Evolutionary conservation across 2,113 vertebrate species (phyloP).

Genomic region (Megaceryle maxima): DNA sequence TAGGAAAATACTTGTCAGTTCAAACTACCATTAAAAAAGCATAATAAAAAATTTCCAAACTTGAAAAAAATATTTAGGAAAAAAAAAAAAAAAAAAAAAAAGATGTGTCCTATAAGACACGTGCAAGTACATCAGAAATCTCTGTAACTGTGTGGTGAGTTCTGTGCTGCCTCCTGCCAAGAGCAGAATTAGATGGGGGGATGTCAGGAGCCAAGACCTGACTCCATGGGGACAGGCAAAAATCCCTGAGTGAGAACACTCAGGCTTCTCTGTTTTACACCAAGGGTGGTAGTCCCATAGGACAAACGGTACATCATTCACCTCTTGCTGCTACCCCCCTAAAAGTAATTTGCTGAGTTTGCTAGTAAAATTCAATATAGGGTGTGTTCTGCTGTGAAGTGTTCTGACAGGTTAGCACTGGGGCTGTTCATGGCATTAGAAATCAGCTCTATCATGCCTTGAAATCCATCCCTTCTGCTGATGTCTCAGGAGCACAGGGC

Average conservation of each 20-base stretch:
- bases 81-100: too few relatives aligned
- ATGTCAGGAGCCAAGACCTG: neutral
- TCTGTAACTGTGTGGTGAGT: neutral
- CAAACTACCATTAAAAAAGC: neutral
- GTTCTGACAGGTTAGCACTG: accelerated
- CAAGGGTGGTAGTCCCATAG: neutral
- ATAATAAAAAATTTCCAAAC: neutral
- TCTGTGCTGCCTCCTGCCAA: neutral
- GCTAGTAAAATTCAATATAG: neutral
- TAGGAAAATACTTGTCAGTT: neutral
- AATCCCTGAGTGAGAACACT: neutral
- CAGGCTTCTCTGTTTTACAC: accelerated
- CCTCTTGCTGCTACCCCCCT: neutral
- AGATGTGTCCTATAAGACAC: neutral
- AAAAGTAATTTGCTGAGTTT: neutral
- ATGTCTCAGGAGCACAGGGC: neutral
- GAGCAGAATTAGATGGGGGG: neutral
- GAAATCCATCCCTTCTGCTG: neutral
- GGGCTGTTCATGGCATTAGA: neutral
- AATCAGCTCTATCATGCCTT: neutral
- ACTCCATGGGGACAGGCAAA: neutral
- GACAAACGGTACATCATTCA: neutral
- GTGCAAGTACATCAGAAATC: neutral
- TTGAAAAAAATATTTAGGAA: neutral
- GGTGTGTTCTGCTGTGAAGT: neutral